Evolutionary conservation across 2,113 vertebrate genomes (phyloP).

Genomic region (Oncorhynchus clarkii): DNA sequence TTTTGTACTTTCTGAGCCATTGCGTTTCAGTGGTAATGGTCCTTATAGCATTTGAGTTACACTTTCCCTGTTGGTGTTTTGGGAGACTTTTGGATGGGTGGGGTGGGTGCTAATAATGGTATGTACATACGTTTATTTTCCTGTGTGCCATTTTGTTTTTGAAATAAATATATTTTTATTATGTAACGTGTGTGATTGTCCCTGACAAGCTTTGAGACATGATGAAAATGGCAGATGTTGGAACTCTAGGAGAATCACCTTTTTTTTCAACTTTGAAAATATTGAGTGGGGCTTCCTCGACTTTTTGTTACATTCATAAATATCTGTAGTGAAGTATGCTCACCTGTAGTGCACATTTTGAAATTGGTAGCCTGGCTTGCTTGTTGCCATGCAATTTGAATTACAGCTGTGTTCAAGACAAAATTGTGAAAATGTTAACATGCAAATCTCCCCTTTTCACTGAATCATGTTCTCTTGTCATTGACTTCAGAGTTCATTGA

Average conservation of each 20-base stretch:
- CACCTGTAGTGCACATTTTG: too few relatives aligned
- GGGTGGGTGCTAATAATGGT: constrained; percentile 27
- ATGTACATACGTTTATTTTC: constrained; percentile 36
- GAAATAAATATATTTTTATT: constrained; percentile 64
- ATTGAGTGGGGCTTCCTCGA: neutral
- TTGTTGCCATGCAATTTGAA: too few relatives aligned
- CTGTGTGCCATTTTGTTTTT: constrained; percentile 50
- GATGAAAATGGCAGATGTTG: neutral
- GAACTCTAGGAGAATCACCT: neutral
- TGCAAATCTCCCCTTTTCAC: too few relatives aligned
- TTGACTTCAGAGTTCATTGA: too few relatives aligned
- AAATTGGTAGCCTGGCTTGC: too few relatives aligned
- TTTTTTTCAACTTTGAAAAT: neutral
- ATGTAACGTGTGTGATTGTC: constrained; percentile 26
- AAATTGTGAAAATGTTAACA: too few relatives aligned
- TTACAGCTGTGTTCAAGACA: too few relatives aligned
- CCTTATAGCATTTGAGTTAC: constrained; percentile 46
- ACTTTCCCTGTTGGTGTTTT: constrained; percentile 17
- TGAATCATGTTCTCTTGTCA: too few relatives aligned
- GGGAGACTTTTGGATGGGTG: constrained; percentile 3
- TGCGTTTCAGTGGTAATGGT: constrained; percentile 29
- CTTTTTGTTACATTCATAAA: too few relatives aligned
- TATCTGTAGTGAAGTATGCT: too few relatives aligned
- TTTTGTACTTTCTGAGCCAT: neutral
- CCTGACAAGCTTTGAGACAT: neutral